Percentiles rank a stretch among this genome's conserved stretches.
These are phyloP conservation scores for Tachyglossus aculeatus DNA, from an alignment of 2,797 vertebrate species.

Conservation along the genomic window DNA sequence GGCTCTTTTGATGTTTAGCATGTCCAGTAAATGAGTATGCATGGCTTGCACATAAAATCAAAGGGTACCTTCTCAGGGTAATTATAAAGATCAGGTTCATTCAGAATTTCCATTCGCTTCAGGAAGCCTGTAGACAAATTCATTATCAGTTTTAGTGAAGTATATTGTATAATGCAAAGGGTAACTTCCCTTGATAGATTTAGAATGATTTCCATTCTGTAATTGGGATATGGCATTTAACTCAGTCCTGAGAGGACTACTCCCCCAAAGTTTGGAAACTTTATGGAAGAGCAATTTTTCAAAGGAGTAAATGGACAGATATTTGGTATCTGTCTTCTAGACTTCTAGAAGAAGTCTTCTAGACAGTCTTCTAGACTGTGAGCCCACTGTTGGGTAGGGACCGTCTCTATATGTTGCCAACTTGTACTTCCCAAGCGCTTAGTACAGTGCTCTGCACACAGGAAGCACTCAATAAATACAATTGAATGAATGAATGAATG, in stretches of 20 bases:
- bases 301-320: no score
- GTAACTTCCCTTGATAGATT: constrained; percentile 15
- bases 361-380: no score
- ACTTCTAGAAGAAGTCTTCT: no score
- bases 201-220: constrained; percentile 21
- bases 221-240: background rate
- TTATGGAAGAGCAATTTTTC: no score
- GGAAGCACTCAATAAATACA: no score
- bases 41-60: constrained; percentile 67
- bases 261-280: background rate
- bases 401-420: no score
- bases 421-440: no score
- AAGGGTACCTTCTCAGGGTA: constrained; percentile 59
- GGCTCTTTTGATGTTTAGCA: constrained; percentile 68
- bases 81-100: constrained; percentile 62
- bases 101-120: constrained; percentile 53
- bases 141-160: constrained; percentile 50
- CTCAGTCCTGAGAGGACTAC: background rate
- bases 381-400: no score
- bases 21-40: constrained; percentile 69
- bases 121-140: constrained; percentile 58
- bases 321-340: no score
- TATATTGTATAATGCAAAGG: constrained; percentile 8
- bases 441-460: no score
- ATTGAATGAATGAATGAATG: no score